A percentile compares a stretch with the other conserved stretches of the same genome.
phyloP scores from a whole-genome alignment of 2,888 invertebrate species.

The Mimumesa dahlbomi region DNA sequence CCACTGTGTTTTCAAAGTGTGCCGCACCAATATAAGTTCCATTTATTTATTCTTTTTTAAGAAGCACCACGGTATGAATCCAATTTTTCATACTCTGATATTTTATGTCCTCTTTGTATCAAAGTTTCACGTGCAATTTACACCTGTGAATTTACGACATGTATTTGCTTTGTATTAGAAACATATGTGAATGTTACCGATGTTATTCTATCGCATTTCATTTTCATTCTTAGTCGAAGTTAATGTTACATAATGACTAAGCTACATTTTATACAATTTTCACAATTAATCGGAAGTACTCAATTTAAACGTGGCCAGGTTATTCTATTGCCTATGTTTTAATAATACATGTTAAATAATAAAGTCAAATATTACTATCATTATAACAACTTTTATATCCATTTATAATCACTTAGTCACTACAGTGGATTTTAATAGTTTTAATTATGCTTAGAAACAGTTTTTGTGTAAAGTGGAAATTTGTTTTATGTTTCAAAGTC shows the following conservation, averaged over 20 bases:
- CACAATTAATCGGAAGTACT: too few species aligned
- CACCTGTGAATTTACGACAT: not conserved
- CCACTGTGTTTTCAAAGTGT: constrained; percentile 7
- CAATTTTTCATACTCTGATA: not conserved
- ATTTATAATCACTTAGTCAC: too few species aligned
- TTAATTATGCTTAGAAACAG: too few species aligned
- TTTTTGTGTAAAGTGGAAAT: too few species aligned
- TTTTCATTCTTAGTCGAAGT: not conserved
- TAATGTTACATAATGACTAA: not conserved
- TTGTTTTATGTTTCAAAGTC: too few species aligned
- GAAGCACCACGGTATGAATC: not conserved
- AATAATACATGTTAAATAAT: too few species aligned
- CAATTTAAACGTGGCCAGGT: not conserved
- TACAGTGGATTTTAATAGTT: too few species aligned
- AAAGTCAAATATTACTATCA: too few species aligned
- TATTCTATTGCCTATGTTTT: not conserved
- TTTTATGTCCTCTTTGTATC: constrained; percentile 17
- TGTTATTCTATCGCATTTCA: too few species aligned
- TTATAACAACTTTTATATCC: too few species aligned
- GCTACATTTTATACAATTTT: constrained; percentile 1
- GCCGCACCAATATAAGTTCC: not conserved
- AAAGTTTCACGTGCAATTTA: constrained; percentile 30
- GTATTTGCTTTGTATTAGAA: not conserved
- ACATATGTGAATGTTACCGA: not conserved
- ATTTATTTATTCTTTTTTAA: not conserved